Percentiles rank a stretch among this genome's conserved stretches.
phyloP scores from a whole-genome alignment of 2,797 vertebrate species.

The Acanthurus lineatus region DNA sequence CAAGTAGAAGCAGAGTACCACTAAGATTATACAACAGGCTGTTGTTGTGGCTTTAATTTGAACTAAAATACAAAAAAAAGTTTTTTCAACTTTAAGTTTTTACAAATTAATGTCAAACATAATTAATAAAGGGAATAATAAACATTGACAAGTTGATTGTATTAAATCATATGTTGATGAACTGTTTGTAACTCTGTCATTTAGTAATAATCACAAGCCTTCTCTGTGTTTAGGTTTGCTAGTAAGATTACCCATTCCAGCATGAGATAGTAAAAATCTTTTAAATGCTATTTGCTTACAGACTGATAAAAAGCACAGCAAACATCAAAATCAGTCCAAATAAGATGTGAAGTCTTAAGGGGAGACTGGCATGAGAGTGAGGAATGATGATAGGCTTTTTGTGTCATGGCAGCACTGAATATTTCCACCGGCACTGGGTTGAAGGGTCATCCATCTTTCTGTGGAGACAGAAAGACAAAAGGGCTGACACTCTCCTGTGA shows the following conservation, averaged over 20 bases:
- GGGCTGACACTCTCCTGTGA: constrained; percentile 82
- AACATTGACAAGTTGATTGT: too few relatives aligned
- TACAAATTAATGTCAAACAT: too few relatives aligned
- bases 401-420: constrained; percentile 69
- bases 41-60: too few relatives aligned
- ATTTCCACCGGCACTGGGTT: constrained; percentile 69
- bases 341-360: constrained; percentile 52
- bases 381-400: constrained; percentile 64
- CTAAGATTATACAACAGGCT: too few relatives aligned
- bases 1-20: too few relatives aligned
- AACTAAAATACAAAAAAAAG: too few relatives aligned
- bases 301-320: constrained; percentile 17
- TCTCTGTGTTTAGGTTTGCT: too few relatives aligned
- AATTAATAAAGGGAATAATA: too few relatives aligned
- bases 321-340: constrained; percentile 45
- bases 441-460: constrained; percentile 84
- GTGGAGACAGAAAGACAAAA: constrained; percentile 85
- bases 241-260: background rate
- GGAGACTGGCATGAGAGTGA: constrained; percentile 61
- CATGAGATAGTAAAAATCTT: constrained; percentile 1
- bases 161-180: too few relatives aligned
- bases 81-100: too few relatives aligned
- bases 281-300: background rate
- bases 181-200: background rate
- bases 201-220: background rate